Base-by-base conservation (phyloP, 2,797 vertebrate genomes). In the Gallinago solitaria region DNA sequence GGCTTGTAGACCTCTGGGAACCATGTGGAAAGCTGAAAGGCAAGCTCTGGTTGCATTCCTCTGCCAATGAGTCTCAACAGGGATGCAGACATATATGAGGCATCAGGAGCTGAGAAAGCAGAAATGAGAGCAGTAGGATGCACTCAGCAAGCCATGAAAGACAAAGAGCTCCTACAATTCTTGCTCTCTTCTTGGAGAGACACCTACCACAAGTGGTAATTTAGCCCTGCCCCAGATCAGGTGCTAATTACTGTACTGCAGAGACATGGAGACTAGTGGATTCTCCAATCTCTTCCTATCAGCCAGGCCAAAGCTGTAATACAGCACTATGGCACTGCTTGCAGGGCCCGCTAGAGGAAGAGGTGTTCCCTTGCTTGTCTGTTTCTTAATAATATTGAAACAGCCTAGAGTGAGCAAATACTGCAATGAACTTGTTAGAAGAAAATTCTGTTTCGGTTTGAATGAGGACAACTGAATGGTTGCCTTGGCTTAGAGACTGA, bases 21-120 rank as follows among this genome's bases (percentile, higher is more conserved):
- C 56, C 18, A 7, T 8, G 27, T 39, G 27, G 53, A 88, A 89
- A 88, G 32, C 85, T 86, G 73, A 89, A 89, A 90, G 63, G 27
- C 79, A 87, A 91, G 63, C 39, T 91, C 94, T 67, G 77, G 83
- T 54, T 94, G 51, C 77, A 67, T 83, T 95, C 53, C 64, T 95
- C 74, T 89, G 85, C 47, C 89, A 84, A 1, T 39, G 61, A 88
- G 70, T 84, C 85, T 93, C 74, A 76, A 37, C n/a, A 54, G 41
- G 57, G 82, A 85, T 51, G 67, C 37, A 81, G 73, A 76, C 56
- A 69, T 16, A 25, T 18, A 68, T 28, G 54, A 87, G 27, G 57
- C 3, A 0, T 68, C 32, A 33, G 17, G 30, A 87, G 47, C 32
- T 48, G 57, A 19, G 64, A 60, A 87, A 94, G 75, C 64, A 95